These are phyloP conservation scores for Periplaneta americana DNA, from an alignment of 1,140 invertebrate species.

Conservation along the genomic window DNA sequence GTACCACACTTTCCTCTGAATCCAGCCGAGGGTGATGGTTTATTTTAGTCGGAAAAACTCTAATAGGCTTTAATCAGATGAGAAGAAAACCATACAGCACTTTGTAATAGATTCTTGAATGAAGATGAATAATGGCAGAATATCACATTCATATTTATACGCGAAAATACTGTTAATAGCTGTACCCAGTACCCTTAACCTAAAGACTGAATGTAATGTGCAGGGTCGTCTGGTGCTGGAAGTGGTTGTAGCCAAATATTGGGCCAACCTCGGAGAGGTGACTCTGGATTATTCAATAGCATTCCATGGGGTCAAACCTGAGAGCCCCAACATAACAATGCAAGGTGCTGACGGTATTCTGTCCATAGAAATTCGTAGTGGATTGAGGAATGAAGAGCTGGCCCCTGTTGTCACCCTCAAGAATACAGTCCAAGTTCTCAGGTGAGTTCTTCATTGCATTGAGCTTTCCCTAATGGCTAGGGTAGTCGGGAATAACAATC, in stretches of 20 bases:
- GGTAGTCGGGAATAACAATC: neutral
- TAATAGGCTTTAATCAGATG: too few relatives aligned
- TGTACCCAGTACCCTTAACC: too few relatives aligned
- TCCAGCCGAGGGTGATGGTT: too few relatives aligned
- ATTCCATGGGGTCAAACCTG: constrained; percentile 77
- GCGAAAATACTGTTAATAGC: too few relatives aligned
- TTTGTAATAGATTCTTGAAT: too few relatives aligned
- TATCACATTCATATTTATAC: too few relatives aligned
- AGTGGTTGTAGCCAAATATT: constrained; percentile 88
- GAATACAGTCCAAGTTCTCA: constrained; percentile 69
- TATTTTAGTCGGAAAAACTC: too few relatives aligned
- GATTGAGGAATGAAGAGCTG: constrained; percentile 74
- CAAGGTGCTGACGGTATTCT: constrained; percentile 73
- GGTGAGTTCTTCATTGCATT: constrained; percentile 39
- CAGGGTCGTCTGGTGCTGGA: constrained; percentile 75
- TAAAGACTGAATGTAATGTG: too few relatives aligned
- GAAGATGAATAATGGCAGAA: too few relatives aligned
- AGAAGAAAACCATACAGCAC: too few relatives aligned
- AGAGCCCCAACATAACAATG: constrained; percentile 54
- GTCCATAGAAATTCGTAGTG: constrained; percentile 58
- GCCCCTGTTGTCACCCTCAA: constrained; percentile 70
- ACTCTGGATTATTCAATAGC: constrained; percentile 67
- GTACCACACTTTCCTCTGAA: too few relatives aligned
- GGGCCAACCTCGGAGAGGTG: constrained; percentile 80
- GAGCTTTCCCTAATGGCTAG: neutral